These are phyloP conservation scores for Dicyrtoma fusca DNA, from an alignment of 2,888 invertebrate genomes.

Conservation along the genomic window DNA sequence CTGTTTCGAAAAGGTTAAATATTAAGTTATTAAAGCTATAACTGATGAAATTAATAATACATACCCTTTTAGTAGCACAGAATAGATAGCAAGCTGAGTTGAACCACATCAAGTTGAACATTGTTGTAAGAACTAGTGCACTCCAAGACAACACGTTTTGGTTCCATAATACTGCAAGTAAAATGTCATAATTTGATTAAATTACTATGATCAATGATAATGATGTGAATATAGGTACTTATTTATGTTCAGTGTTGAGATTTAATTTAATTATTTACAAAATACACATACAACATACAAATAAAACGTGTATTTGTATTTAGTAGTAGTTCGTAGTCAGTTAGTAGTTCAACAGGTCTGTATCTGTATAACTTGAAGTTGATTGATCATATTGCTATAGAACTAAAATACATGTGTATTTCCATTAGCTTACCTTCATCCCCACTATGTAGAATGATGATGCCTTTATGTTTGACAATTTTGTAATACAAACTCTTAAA, in stretches of 20 bases:
- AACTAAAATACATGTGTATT: not conserved
- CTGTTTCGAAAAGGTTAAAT: too few relatives aligned
- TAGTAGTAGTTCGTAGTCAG: too few relatives aligned
- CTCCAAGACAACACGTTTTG: constrained; percentile 28
- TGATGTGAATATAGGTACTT: not conserved
- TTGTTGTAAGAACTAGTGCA: constrained; percentile 31
- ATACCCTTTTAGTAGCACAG: constrained; percentile 27
- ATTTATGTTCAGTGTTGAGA: too few relatives aligned
- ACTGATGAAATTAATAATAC: too few relatives aligned
- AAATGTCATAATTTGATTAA: not conserved
- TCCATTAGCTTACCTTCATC: constrained; percentile 23
- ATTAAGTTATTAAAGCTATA: too few relatives aligned
- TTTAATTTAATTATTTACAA: too few relatives aligned
- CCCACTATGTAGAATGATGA: constrained; percentile 22
- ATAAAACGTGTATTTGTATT: too few relatives aligned
- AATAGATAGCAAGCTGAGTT: constrained; percentile 31
- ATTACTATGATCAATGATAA: not conserved
- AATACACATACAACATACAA: too few relatives aligned
- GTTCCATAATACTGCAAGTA: constrained; percentile 30
- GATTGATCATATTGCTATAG: not conserved
- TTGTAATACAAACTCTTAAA: constrained; percentile 38
- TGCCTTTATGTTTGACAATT: constrained; percentile 34
- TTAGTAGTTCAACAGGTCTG: too few relatives aligned
- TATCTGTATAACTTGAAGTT: too few relatives aligned
- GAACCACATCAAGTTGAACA: constrained; percentile 38